Evolutionary conservation across 1,140 invertebrate genomes (phyloP).

Genomic region (Tetramorium simillimum): DNA sequence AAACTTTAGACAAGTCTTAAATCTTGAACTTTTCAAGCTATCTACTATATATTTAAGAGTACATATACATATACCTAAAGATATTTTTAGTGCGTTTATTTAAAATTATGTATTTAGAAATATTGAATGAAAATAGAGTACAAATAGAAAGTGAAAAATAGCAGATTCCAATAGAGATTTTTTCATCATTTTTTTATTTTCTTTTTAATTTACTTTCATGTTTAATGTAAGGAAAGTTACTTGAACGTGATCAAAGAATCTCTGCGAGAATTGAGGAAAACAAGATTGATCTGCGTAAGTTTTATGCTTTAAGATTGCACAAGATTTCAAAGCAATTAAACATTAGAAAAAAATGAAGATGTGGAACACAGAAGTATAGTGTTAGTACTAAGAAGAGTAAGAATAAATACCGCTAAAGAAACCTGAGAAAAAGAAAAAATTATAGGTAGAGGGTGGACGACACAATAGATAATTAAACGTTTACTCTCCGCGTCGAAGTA

Average conservation of each 20-base stretch:
- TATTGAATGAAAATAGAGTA: not conserved
- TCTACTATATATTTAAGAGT: no score
- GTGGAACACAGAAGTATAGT: not conserved
- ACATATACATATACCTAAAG: not conserved
- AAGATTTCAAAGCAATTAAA: not conserved
- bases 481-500: slow-evolving; percentile 18
- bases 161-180: not conserved
- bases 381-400: not conserved
- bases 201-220: not conserved
- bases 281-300: not conserved
- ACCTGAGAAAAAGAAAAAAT: not conserved
- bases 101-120: not conserved
- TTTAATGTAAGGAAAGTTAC: not conserved
- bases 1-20: no score
- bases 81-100: not conserved
- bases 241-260: not conserved
- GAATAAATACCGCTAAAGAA: slow-evolving; percentile 8
- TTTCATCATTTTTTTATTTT: not conserved
- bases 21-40: no score
- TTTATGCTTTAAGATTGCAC: not conserved
- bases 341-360: not conserved
- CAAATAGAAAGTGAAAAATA: not conserved
- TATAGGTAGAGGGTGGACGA: not conserved
- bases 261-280: not conserved
- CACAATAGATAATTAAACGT: slow-evolving; percentile 47